These are phyloP conservation scores for Leuctra nigra DNA, from an alignment of 2,888 invertebrate genomes.

Conservation along the genomic window DNA sequence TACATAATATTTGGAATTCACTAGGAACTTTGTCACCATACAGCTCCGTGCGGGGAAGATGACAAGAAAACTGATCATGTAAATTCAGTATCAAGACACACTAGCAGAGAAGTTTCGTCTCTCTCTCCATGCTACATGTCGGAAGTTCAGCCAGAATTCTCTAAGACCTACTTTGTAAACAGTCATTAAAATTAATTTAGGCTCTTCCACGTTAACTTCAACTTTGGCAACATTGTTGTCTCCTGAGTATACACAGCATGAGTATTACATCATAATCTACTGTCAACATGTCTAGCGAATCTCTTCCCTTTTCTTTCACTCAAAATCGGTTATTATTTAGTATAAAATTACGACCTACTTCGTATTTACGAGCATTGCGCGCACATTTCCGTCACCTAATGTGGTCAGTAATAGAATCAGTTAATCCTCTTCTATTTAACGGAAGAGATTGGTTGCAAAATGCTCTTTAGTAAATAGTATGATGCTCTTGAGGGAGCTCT, in stretches of 20 bases:
- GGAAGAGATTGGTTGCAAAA: no score
- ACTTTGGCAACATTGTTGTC: not conserved
- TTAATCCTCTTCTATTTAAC: no score
- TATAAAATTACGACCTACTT: no score
- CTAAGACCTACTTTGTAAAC: conserved; percentile 13
- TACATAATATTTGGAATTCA: not conserved
- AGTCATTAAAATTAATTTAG: conserved; percentile 21
- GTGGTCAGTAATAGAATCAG: no score
- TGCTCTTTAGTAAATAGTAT: no score
- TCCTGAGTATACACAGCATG: not conserved
- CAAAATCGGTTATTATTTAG: no score
- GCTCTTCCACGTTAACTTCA: conserved; percentile 9
- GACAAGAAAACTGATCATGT: not conserved
- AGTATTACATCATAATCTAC: not conserved
- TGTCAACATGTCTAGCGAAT: not conserved
- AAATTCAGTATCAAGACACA: conserved; percentile 7
- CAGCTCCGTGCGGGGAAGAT: not conserved
- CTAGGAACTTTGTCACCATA: not conserved
- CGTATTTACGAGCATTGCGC: no score
- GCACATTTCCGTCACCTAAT: no score
- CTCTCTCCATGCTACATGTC: not conserved
- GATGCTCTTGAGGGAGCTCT: no score
- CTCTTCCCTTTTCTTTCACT: not conserved
- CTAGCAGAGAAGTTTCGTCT: not conserved
- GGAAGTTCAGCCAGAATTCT: not conserved